These are phyloP conservation scores for Gobiocypris rarus DNA, from an alignment of 2,113 vertebrate species.

Conservation along the genomic window DNA sequence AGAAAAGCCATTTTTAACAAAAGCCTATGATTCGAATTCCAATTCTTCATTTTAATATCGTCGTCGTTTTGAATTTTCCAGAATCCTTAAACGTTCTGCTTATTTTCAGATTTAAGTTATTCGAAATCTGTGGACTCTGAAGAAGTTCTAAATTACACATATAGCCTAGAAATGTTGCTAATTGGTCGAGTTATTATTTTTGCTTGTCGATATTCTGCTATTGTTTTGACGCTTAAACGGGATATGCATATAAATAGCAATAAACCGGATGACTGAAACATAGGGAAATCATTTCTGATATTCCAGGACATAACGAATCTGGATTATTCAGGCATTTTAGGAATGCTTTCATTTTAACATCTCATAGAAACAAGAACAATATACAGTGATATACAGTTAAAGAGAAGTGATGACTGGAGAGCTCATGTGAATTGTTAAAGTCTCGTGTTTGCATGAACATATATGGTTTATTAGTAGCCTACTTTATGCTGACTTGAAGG, in stretches of 20 bases:
- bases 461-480: background rate
- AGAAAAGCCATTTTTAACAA: no score
- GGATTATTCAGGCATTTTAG: background rate
- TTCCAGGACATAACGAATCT: background rate
- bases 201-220: background rate
- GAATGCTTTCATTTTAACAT: background rate
- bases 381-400: background rate
- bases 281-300: background rate
- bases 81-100: background rate
- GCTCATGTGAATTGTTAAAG: background rate
- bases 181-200: background rate
- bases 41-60: no score
- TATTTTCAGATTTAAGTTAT: background rate
- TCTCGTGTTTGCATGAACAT: background rate
- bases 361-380: background rate
- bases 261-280: background rate
- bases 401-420: slow-evolving; percentile 15
- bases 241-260: background rate
- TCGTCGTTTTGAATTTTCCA: no score
- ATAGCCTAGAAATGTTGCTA: background rate
- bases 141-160: background rate
- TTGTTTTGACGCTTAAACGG: background rate
- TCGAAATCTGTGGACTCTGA: no score
- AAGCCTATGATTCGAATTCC: no score
- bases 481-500: background rate